Percentiles rank a stretch among this genome's conserved stretches.
Evolutionary conservation across 1,140 invertebrate species (phyloP).

Genomic region (Drosophila takahashii): DNA sequence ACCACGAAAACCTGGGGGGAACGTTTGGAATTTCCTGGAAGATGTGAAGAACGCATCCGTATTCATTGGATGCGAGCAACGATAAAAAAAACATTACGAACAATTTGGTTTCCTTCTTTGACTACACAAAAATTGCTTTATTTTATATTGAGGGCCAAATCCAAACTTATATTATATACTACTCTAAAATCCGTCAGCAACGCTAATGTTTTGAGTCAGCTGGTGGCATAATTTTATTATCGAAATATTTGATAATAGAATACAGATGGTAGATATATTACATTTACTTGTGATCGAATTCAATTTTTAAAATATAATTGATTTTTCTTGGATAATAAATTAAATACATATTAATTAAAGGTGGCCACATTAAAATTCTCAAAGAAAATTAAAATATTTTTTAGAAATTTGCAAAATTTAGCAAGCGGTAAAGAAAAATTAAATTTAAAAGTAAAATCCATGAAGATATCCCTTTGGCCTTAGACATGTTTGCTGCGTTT

Average conservation of each 20-base stretch:
- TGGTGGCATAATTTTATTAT: background rate
- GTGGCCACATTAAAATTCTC: background rate
- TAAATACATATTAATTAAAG: background rate
- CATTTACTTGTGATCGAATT: background rate
- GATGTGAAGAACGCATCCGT: no score
- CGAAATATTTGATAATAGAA: background rate
- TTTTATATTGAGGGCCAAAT: no score
- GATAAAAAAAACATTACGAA: background rate
- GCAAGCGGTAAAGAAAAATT: background rate
- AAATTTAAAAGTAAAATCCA: constrained; percentile 10
- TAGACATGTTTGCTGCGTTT: background rate
- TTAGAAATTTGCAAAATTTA: background rate
- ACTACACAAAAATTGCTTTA: no score
- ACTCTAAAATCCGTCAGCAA: no score
- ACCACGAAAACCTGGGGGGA: background rate
- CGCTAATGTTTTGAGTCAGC: background rate
- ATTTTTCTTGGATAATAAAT: background rate
- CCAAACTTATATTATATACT: no score
- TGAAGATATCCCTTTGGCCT: background rate
- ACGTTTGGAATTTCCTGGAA: background rate
- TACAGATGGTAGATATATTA: background rate
- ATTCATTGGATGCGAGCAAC: no score
- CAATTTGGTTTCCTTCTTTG: background rate
- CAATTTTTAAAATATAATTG: background rate
- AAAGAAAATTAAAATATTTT: background rate